Evolutionary conservation across 2,113 vertebrate genomes (phyloP).

Genomic region (Zapus hudsonius): DNA sequence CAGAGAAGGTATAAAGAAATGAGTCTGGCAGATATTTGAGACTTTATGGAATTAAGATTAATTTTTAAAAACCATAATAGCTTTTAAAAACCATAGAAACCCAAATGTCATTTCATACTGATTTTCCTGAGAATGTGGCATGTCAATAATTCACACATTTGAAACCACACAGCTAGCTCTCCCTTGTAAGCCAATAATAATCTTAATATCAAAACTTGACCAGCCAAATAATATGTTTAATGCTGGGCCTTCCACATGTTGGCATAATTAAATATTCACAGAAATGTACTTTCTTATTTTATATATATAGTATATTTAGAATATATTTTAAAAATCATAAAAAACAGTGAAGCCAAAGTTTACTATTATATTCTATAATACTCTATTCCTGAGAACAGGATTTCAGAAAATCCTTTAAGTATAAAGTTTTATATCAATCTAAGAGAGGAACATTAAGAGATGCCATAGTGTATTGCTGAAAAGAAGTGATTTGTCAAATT

Average conservation of each 20-base stretch:
- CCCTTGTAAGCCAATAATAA: not conserved
- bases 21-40: not conserved
- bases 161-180: not conserved
- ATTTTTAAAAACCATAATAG: conserved; percentile 11
- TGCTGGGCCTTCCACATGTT: not conserved
- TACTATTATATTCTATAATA: not conserved
- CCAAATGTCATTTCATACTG: not conserved
- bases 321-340: not conserved
- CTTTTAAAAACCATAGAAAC: conserved; percentile 30
- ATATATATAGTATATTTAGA: conserved; percentile 29
- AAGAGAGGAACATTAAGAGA: not conserved
- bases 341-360: conserved; percentile 30
- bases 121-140: not conserved
- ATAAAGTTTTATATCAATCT: conserved; percentile 44
- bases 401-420: conserved; percentile 30
- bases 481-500: not conserved
- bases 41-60: conserved; percentile 25
- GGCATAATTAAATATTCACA: not conserved
- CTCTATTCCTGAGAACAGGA: not conserved
- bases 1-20: not conserved
- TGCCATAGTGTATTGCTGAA: not conserved
- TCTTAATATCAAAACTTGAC: not conserved
- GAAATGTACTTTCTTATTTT: conserved; percentile 5
- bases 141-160: not conserved
- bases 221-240: conserved; percentile 37